Percentiles rank a stretch among this genome's conserved stretches.
These are phyloP conservation scores for Apodemus sylvaticus DNA, from an alignment of 2,113 vertebrate species.

Conservation along the genomic window DNA sequence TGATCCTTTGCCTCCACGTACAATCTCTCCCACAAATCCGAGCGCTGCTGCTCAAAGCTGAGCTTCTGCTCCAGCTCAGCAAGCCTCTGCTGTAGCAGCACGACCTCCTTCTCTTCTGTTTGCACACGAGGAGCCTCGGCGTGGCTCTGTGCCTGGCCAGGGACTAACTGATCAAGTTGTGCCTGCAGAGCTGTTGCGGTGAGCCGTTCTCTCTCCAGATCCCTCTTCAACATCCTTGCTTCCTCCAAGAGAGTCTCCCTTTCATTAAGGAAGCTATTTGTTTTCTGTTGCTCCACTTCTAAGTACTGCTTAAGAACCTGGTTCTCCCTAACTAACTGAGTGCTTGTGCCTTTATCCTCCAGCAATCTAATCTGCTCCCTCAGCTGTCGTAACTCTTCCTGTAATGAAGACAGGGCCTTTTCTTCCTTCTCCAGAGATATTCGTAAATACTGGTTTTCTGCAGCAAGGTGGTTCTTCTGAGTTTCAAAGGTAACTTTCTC, in stretches of 20 bases:
- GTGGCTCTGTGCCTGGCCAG: conserved; percentile 53
- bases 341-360: conserved; percentile 87
- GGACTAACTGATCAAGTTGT: conserved; percentile 87
- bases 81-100: conserved; percentile 87
- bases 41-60: conserved; percentile 96
- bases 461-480: conserved; percentile 86
- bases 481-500: conserved; percentile 86
- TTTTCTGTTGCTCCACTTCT: conserved; percentile 90
- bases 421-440: conserved; percentile 91
- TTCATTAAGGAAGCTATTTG: conserved; percentile 87
- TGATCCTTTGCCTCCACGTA: conserved; percentile 94
- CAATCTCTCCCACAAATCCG: conserved; percentile 96
- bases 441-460: conserved; percentile 91
- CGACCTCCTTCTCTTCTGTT: conserved; percentile 83
- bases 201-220: conserved; percentile 90
- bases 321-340: conserved; percentile 89
- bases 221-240: conserved; percentile 88
- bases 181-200: conserved; percentile 87
- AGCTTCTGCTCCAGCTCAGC: conserved; percentile 92
- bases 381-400: conserved; percentile 91
- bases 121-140: conserved; percentile 33
- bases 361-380: conserved; percentile 89
- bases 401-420: conserved; percentile 87
- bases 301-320: conserved; percentile 91
- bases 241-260: conserved; percentile 89